Evolutionary conservation across 2,797 vertebrate species (phyloP).

Genomic region (Danio tinwini): DNA sequence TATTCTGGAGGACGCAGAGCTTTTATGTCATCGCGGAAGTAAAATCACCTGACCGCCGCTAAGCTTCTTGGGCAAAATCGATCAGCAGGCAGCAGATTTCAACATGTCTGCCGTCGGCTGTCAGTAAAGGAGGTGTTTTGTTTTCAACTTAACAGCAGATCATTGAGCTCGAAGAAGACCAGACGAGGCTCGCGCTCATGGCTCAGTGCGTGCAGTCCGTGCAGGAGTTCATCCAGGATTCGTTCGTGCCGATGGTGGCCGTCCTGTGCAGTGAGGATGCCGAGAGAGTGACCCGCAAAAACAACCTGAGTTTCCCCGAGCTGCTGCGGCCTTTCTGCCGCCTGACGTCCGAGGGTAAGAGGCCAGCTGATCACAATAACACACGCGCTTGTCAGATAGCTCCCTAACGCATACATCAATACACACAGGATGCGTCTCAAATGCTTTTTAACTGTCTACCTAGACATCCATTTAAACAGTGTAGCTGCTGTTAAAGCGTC

Average conservation of each 20-base stretch:
- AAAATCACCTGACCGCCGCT: slow-evolving; percentile 55
- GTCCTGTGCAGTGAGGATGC: slow-evolving; percentile 95
- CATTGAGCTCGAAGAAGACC: slow-evolving; percentile 27
- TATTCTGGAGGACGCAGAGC: slow-evolving; percentile 35
- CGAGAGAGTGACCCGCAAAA: slow-evolving; percentile 89
- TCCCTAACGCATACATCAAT: neutral
- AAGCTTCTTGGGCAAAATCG: slow-evolving; percentile 70
- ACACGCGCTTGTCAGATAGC: neutral
- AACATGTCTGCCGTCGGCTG: slow-evolving; percentile 75
- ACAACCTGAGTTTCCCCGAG: slow-evolving; percentile 92
- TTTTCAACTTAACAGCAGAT: slow-evolving; percentile 62
- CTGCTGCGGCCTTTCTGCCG: slow-evolving; percentile 94
- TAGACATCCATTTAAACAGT: neutral
- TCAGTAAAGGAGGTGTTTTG: slow-evolving; percentile 63
- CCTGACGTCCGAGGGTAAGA: slow-evolving; percentile 94
- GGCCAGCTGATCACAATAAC: slow-evolving; percentile 6
- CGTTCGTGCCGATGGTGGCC: slow-evolving; percentile 95
- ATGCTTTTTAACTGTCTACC: neutral
- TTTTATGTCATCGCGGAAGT: slow-evolving; percentile 12
- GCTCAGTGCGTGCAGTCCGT: slow-evolving; percentile 95
- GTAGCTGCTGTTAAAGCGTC: neutral
- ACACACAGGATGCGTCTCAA: neutral
- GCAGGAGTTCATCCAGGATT: slow-evolving; percentile 97
- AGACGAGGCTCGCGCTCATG: slow-evolving; percentile 73
- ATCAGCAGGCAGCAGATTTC: slow-evolving; percentile 65